Evolutionary conservation across 2,888 invertebrate genomes (phyloP).

Genomic region (Atethmia centrago): DNA sequence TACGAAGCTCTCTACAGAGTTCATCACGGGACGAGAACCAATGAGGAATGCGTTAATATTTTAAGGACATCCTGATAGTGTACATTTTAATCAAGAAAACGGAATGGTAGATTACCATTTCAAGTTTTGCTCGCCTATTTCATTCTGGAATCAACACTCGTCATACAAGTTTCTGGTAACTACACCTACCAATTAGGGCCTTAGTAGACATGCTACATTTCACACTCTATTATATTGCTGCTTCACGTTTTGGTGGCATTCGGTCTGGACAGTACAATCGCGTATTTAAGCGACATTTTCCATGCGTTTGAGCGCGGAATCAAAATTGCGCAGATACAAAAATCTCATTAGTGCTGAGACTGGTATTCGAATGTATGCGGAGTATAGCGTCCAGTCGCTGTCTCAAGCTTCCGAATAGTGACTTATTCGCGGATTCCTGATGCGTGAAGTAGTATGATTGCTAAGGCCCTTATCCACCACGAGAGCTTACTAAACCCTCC

Average conservation of each 20-base stretch:
- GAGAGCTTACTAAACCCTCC: slow-evolving; percentile 17
- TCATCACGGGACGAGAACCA: not conserved
- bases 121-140: slow-evolving; percentile 5
- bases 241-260: not conserved
- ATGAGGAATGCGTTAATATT: not conserved
- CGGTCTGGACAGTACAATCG: not conserved
- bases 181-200: slow-evolving; percentile 33
- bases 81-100: not conserved
- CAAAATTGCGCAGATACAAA: not conserved
- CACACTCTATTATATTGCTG: not conserved
- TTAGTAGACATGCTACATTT: not conserved
- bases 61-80: not conserved
- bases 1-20: not conserved
- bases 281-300: too few relatives aligned
- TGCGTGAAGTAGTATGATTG: not conserved
- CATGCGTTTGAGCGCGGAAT: not conserved
- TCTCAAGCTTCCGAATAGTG: not conserved
- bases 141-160: slow-evolving; percentile 18
- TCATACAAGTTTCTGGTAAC: slow-evolving; percentile 15
- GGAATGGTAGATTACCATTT: slow-evolving; percentile 5
- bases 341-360: not conserved
- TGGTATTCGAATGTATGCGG: not conserved
- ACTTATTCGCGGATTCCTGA: not conserved
- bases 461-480: slow-evolving; percentile 21
- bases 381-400: not conserved